Conservation (phyloP, 2,888 invertebrate genomes). For the Aporophyla nigra region DNA sequence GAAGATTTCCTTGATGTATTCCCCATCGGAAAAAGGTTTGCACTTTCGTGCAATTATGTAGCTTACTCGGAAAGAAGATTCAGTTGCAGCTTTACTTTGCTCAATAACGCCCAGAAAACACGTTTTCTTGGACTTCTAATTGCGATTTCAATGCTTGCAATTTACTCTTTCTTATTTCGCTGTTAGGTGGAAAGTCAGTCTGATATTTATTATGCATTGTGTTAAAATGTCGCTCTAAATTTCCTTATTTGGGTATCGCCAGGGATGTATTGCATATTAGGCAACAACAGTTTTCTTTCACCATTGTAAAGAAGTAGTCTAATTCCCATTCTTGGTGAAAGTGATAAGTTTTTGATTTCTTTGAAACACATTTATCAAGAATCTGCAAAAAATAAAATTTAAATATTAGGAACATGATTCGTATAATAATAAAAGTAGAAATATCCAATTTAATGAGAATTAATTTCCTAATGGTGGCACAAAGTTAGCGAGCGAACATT, state of each 20-base stretch:
- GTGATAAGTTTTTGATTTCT: constrained; percentile 47
- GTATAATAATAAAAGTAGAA: no score
- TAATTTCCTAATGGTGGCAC: no score
- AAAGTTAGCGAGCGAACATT: no score
- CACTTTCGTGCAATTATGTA: neutral
- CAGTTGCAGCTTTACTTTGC: neutral
- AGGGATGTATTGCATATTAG: constrained; percentile 9
- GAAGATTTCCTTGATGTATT: no score
- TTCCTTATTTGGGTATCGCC: constrained; percentile 5
- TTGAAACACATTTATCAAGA: constrained; percentile 42
- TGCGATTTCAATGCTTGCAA: no score
- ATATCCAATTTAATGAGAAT: no score
- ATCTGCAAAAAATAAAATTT: constrained; percentile 19
- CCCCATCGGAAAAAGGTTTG: neutral
- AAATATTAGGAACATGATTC: no score
- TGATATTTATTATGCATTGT: constrained; percentile 1
- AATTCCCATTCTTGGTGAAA: constrained; percentile 54
- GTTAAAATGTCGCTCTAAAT: constrained; percentile 10
- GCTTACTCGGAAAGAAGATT: neutral
- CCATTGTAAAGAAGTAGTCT: constrained; percentile 56
- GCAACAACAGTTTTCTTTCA: neutral
- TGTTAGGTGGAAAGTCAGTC: neutral
- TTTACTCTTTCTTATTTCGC: constrained; percentile 9
- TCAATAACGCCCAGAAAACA: neutral
- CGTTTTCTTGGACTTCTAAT: neutral